Evolutionary conservation across 2,113 vertebrate species (phyloP).

Genomic region (Tretioscincus oriximinensis): DNA sequence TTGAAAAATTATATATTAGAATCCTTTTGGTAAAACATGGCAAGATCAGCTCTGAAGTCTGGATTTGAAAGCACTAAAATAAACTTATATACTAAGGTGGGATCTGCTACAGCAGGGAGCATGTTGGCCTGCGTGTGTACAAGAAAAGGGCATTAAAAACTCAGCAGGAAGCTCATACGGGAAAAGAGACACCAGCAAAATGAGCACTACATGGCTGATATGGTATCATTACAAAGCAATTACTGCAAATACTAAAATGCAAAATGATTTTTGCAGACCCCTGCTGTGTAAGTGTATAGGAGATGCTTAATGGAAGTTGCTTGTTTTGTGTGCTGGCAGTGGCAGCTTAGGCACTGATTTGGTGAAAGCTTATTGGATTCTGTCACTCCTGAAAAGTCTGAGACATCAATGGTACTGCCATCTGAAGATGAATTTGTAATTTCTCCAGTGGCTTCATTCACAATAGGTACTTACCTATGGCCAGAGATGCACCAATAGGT

Average conservation of each 20-base stretch:
- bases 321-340: not conserved
- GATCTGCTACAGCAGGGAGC: not conserved
- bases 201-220: not conserved
- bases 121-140: not conserved
- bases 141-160: not conserved
- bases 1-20: not conserved
- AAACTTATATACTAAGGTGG: not conserved
- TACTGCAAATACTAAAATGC: not conserved
- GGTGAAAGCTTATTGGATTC: no score
- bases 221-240: not conserved
- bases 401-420: no score
- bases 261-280: not conserved
- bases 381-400: no score
- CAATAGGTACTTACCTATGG: no score
- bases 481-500: no score
- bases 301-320: not conserved
- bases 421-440: no score
- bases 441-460: no score
- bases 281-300: not conserved
- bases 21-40: not conserved
- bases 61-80: not conserved
- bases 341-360: not conserved
- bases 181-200: conserved; percentile 1
- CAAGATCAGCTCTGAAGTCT: not conserved
- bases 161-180: not conserved